Evolutionary conservation across 2,113 vertebrate genomes (phyloP), one percentile per base, ranked within the genome.

Genomic region (Ailurus styani): DNA sequence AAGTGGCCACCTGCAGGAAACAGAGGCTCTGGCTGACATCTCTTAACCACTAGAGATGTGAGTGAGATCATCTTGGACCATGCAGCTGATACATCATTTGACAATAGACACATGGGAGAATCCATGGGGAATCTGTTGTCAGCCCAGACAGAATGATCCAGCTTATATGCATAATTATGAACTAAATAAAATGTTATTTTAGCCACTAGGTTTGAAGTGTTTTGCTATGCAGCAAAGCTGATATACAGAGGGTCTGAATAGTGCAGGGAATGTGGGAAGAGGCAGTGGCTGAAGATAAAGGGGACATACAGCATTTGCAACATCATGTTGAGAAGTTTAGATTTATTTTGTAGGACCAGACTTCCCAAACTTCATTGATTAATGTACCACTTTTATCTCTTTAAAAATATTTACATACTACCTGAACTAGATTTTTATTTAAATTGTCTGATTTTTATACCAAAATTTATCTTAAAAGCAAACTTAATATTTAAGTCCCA

Each of bases 391-490:
- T 94, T 95, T 90, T 66, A 68, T 64, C 54, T 96, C 87, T 83
- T 77, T 23, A 77, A 85, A 93, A 78, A 91, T 60, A 55, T 42
- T 11, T 91, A 34, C 4, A 73, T 55, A 78, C 54, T 84, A 25
- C 21, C 29, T 55, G 23, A 94, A 34, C 87, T 91, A 62, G 17
- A 18, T 57, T 92, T 93, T 96, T 91, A 40, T 73, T 55, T 75
- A 96, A 79, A 73, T 73, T 70, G 13, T 45, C 34, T 6, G 55
- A 84, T 64, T 95, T 78, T 92, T 90, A 34, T 66, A 50, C 23
- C 23, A 47, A 85, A 75, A 40, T 55, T 86, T 84, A 91, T 66
- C 94, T 96, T 90, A 50, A 94, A 96, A 50, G 52, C 57, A 91
- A 97, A 90, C 17, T 54, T 66, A 64, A n/a, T 82, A 42, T 60